These are phyloP conservation scores for Oegoconia quadripuncta DNA, from an alignment of 2,888 invertebrate genomes.

Conservation along the genomic window DNA sequence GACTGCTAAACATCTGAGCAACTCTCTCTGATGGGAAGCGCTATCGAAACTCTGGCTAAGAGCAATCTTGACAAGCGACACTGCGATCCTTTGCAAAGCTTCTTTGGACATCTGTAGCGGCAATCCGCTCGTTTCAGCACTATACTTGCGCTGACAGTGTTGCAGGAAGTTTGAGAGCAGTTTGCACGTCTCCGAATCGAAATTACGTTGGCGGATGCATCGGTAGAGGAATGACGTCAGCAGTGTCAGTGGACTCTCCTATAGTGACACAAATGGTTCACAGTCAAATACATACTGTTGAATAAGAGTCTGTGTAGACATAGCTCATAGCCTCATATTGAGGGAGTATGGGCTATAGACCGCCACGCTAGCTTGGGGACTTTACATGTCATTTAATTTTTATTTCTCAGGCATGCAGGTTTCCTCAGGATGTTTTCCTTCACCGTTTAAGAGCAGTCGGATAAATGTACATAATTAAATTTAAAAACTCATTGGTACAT, in stretches of 20 bases:
- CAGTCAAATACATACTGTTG: not conserved
- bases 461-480: no score
- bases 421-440: no score
- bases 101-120: slow-evolving; percentile 70
- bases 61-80: slow-evolving; percentile 80
- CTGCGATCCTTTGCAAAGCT: slow-evolving; percentile 75
- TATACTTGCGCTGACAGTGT: slow-evolving; percentile 60
- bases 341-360: no score
- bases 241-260: slow-evolving; percentile 82
- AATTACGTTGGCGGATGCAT: slow-evolving; percentile 65
- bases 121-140: slow-evolving; percentile 44
- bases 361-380: no score
- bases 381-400: no score
- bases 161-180: slow-evolving; percentile 53
- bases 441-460: no score
- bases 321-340: no score
- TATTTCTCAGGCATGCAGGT: no score
- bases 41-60: slow-evolving; percentile 82
- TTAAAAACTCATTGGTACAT: no score
- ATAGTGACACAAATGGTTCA: not conserved
- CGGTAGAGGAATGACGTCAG: slow-evolving; percentile 80
- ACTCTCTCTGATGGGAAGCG: slow-evolving; percentile 80
- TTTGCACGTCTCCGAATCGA: slow-evolving; percentile 61
- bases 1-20: slow-evolving; percentile 78
- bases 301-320: no score